A percentile compares a stretch with the other conserved stretches of the same genome.
Conservation (phyloP, 35 echinoderm and acorn worm genomes). For the Apostichopus parvimensis region DNA sequence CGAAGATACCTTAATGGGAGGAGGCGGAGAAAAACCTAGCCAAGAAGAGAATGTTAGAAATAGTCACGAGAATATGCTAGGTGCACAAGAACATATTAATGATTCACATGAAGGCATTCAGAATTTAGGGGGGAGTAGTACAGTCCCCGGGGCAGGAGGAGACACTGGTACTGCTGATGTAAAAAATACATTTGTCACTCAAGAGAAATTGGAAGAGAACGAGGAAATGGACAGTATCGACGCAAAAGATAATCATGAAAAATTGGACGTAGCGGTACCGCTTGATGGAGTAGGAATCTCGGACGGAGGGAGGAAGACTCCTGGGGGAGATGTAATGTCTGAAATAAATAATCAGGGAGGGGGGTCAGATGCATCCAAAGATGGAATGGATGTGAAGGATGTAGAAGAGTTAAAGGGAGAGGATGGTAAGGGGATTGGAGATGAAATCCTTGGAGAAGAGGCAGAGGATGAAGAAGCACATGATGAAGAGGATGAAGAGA, state of each 20-base stretch:
- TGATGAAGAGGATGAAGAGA: background rate
- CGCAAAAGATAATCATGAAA: background rate
- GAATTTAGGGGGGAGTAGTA: background rate
- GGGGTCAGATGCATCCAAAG: background rate
- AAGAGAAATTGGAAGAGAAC: background rate
- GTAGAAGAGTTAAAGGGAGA: background rate
- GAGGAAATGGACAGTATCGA: background rate
- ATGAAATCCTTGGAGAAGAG: background rate
- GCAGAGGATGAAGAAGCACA: background rate
- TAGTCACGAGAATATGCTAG: background rate
- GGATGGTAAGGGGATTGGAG: background rate
- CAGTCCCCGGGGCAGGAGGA: background rate
- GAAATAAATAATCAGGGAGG: background rate
- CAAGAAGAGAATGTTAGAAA: background rate
- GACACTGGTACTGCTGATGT: background rate
- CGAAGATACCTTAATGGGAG: background rate
- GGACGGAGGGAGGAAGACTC: background rate
- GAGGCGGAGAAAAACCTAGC: background rate
- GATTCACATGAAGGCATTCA: background rate
- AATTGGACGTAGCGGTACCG: background rate
- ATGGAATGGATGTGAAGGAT: background rate
- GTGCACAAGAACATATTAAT: background rate
- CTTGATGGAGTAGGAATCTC: background rate
- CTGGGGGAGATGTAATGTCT: background rate
- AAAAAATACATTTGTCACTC: conserved; percentile 1